Conservation (phyloP, 2,888 invertebrate genomes). For the Drosophila phalerata region DNA sequence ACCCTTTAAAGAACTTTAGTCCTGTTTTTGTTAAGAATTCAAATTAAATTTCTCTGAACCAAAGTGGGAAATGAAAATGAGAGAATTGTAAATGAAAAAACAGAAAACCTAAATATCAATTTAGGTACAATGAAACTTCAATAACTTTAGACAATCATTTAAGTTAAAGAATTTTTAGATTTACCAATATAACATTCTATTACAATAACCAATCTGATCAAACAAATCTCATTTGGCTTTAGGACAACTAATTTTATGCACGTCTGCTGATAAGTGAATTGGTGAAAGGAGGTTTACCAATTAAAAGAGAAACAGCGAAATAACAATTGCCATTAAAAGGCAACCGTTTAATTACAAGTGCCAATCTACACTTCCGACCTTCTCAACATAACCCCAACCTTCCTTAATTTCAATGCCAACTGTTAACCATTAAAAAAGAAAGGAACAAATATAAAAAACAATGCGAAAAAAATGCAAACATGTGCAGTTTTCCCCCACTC, state of each 20-base stretch:
- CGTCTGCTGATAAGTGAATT: constrained; percentile 20
- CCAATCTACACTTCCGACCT: constrained; percentile 60
- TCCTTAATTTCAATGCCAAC: background rate
- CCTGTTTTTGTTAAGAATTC: no score
- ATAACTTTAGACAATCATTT: no score
- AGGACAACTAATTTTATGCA: background rate
- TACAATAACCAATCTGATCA: no score
- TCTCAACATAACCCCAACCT: constrained; percentile 7
- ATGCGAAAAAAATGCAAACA: constrained; percentile 48
- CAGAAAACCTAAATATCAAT: no score
- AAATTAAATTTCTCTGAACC: no score
- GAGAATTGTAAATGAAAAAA: no score
- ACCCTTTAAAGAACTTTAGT: no score
- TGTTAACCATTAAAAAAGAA: constrained; percentile 19
- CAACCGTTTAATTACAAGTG: constrained; percentile 72
- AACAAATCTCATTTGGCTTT: background rate
- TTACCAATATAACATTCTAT: no score
- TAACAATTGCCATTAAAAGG: constrained; percentile 55
- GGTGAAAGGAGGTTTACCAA: constrained; percentile 11
- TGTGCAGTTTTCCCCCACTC: constrained; percentile 47
- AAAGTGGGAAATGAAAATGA: no score
- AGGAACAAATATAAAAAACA: constrained; percentile 24
- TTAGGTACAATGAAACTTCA: no score
- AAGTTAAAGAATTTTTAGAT: no score
- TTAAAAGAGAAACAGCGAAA: constrained; percentile 17